Evolutionary conservation across 2,888 invertebrate genomes (phyloP), one percentile per base, ranked within the genome.

Genomic region (Leptopilina syphax): DNA sequence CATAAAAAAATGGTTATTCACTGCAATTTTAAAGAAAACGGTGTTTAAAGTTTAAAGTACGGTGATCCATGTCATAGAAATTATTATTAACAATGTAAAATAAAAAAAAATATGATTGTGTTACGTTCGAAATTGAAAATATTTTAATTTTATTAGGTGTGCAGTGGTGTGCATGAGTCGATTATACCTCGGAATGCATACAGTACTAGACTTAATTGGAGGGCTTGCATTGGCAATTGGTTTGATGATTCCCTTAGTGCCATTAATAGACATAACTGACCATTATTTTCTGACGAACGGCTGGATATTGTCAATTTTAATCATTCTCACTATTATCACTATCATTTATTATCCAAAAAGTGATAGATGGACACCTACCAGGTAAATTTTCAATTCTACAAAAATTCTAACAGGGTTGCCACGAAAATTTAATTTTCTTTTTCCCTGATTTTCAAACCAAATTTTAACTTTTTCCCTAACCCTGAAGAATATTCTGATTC

Each of bases 121-220:
- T 44, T 8, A 44, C 44, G 44, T 12, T 63, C 68, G 78, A 54
- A 27, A 50, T 60, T 5, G 41, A 60, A 63, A 6, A 27, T 5
- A 66, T 66, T 66, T 66, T 44, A 63, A n/a, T 81, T 60, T 66
- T 91, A 92, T 54, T 86, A 85, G 95, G 94, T 97, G 97, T 90
- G 91, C 94, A 3, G 92, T 97, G 50, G 96, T 98, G 78, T 97
- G 97, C 89, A 92, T 95, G 77, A 98, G 98, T 92, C 93, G 98
- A 87, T 92, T 98, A 13, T 98, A 98, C 92, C 94, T 98, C 76
- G 98, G 98, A 85, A 98, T 98, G 98, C 98, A 98, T 90, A 96
- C 97, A 87, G 95, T 97, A 83, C 93, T 98, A 93, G 98, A 98
- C 91, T 94, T 98, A 83, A 92, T 97, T 79, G 97, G 95, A 13